Evolutionary conservation across 2,797 vertebrate genomes (phyloP), one percentile per base, ranked within the genome.

Genomic region (Coccyzus lansbergi): DNA sequence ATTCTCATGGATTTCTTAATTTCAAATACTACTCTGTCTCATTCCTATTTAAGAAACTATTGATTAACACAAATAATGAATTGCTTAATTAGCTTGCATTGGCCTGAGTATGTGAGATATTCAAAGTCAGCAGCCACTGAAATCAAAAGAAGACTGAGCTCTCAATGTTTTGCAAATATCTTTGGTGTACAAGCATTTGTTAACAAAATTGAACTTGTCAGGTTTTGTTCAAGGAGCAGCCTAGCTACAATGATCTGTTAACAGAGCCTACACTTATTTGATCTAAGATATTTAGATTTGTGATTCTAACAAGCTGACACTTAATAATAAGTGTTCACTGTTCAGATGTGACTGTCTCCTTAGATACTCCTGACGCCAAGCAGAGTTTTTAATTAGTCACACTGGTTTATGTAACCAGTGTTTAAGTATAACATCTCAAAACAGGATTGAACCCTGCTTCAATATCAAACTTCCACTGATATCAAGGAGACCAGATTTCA

Each of bases 251-350:
- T 31, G 29, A 59, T 59, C 71, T 83, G 33, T 63, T 68, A 94
- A 38, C n/a, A 69, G 14, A 84, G 26, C 14, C 42, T 46, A 72
- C 53, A 42, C 15, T 93, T 84, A 29, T 52, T 77, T 76, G 42
- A 75, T 62, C 42, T 91, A 55, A 91, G 94, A 69, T 56, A 36
- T 55, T 94, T 72, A 76, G 33, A 55, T 25, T 74, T 92, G 79
- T 87, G 7, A 62, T 56, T 89, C 42, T 76, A 82, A 58, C 3
- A 75, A 60, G 24, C 51, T 77, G 60, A 83, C 20, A 31, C 20
- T 49, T 76, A 12, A 12, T 65, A 80, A 10, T 33, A 79, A 58
- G 42, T 25, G 31, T 52, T 69, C 34, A 22, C n/a, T 82, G 28
- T 40, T 92, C 34, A 33, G 20, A 21, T 87, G 29, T 48, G 44